A percentile compares a stretch with the other conserved stretches of the same genome.
These are phyloP conservation scores for Pachypeltis micranthus DNA, from an alignment of 1,140 invertebrate species.

Conservation along the genomic window DNA sequence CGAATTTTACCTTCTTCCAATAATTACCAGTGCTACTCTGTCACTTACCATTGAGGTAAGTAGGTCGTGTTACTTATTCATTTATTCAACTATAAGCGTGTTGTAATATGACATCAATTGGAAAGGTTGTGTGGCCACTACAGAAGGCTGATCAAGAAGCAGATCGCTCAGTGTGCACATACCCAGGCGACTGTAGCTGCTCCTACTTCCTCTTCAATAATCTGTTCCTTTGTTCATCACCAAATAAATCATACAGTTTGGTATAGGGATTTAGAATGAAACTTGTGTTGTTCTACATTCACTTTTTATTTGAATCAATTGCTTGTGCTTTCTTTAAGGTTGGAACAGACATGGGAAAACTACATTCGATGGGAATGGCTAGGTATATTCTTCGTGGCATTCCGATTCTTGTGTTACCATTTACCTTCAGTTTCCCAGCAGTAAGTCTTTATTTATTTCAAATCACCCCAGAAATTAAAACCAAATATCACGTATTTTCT, in stretches of 20 bases:
- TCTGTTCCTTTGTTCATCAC: no score
- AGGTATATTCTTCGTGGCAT: constrained; percentile 60
- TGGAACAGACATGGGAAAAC: constrained; percentile 60
- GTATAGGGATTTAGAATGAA: no score
- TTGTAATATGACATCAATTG: background rate
- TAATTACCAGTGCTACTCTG: constrained; percentile 71
- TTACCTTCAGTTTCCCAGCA: constrained; percentile 78
- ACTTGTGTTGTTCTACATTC: no score
- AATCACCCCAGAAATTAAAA: no score
- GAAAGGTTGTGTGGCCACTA: background rate
- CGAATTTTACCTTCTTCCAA: constrained; percentile 77
- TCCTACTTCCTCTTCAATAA: no score
- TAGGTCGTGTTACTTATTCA: constrained; percentile 18
- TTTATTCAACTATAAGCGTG: background rate
- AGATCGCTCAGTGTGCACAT: no score
- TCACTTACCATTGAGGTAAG: constrained; percentile 63
- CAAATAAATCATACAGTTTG: no score
- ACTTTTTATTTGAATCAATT: no score
- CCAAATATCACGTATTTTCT: no score
- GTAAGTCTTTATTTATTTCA: constrained; percentile 38
- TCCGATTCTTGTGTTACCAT: constrained; percentile 71
- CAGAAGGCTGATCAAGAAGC: background rate
- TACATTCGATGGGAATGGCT: constrained; percentile 50
- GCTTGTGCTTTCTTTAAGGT: constrained; percentile 38
- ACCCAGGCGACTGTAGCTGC: no score